Conservation (phyloP, 2,797 vertebrate genomes). For the Onychomys torridus region DNA sequence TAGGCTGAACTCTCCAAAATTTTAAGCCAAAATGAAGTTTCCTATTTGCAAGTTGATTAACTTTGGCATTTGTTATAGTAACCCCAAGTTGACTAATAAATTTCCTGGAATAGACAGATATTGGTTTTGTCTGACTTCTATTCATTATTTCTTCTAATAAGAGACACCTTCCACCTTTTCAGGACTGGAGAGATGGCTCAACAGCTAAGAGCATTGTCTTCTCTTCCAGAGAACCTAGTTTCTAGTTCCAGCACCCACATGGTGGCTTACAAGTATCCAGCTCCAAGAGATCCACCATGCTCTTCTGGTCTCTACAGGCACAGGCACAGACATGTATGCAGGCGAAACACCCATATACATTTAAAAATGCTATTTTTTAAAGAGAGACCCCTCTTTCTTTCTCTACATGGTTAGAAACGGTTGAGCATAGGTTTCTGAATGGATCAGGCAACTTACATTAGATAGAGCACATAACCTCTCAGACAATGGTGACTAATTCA, state of each 20-base stretch:
- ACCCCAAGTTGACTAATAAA: not conserved
- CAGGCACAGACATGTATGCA: not conserved
- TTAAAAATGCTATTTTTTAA: not conserved
- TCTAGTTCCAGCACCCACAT: not conserved
- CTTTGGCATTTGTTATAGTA: not conserved
- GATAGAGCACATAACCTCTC: not conserved
- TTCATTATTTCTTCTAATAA: conserved; percentile 1
- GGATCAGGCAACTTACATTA: not conserved
- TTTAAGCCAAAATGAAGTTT: not conserved
- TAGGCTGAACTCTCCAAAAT: not conserved
- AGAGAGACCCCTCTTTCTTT: not conserved
- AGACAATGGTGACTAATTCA: not conserved
- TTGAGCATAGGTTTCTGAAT: not conserved
- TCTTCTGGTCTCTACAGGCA: not conserved
- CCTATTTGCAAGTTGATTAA: not conserved
- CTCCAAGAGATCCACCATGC: not conserved
- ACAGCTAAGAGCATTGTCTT: not conserved
- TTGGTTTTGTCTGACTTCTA: not conserved
- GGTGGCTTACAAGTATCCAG: not conserved
- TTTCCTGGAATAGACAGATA: not conserved
- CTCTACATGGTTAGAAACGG: not conserved
- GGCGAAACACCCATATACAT: not conserved
- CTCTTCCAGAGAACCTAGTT: not conserved
- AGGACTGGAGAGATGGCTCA: not conserved
- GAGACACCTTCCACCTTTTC: not conserved